phyloP scores from a whole-genome alignment of 2,797 vertebrate species.

The Microctenopoma steveboyesi region DNA sequence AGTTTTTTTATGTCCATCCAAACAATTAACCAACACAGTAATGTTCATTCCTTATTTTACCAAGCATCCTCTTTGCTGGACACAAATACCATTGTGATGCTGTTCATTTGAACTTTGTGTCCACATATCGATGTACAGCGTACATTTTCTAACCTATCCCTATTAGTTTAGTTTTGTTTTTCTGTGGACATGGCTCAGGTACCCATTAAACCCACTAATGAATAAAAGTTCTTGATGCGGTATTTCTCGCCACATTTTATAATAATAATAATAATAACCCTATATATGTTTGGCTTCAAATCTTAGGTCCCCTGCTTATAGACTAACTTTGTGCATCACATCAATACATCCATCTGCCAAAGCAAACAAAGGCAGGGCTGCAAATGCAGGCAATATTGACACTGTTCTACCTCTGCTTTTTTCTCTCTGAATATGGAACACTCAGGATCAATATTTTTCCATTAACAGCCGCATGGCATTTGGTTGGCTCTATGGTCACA shows the following conservation, averaged over 20 bases:
- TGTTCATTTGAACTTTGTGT: neutral
- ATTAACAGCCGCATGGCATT: constrained; percentile 76
- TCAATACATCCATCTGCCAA: constrained; percentile 60
- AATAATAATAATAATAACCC: neutral
- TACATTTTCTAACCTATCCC: neutral
- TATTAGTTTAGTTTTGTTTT: neutral
- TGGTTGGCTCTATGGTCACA: constrained; percentile 67
- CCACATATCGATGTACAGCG: neutral
- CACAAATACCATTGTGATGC: too few species aligned
- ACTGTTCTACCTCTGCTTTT: constrained; percentile 31
- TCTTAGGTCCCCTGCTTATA: constrained; percentile 5
- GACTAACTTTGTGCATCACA: constrained; percentile 35
- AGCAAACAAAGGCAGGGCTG: constrained; percentile 42
- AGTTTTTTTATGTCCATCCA: neutral
- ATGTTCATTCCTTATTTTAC: neutral
- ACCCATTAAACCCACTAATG: neutral
- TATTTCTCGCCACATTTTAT: neutral
- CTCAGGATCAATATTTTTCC: constrained; percentile 82
- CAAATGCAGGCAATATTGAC: constrained; percentile 62
- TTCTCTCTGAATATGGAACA: constrained; percentile 74
- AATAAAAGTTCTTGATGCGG: neutral
- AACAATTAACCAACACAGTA: neutral
- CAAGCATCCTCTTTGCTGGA: neutral
- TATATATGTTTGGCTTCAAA: neutral
- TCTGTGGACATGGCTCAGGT: neutral